Evolutionary conservation across 2,113 vertebrate genomes (phyloP).

Genomic region (Pteronura brasiliensis): DNA sequence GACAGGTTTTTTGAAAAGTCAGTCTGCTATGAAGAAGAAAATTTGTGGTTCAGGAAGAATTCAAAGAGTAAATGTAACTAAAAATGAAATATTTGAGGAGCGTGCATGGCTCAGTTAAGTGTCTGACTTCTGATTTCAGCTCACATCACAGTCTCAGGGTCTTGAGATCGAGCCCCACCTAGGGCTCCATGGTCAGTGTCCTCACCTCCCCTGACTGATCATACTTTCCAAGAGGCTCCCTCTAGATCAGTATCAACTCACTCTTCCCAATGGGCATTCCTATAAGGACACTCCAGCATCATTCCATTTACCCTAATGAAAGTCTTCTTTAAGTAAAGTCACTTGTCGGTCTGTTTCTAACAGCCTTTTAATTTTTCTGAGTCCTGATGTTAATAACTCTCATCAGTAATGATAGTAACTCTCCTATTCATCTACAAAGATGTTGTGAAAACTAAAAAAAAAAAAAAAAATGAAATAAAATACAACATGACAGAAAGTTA

Average conservation of each 20-base stretch:
- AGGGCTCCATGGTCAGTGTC: background rate
- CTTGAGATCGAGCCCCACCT: background rate
- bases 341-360: background rate
- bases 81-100: background rate
- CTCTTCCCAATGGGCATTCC: background rate
- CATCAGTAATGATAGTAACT: background rate
- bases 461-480: background rate
- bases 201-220: fast-evolving
- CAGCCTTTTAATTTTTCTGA: background rate
- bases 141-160: background rate
- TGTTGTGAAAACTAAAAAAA: background rate
- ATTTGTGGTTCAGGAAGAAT: background rate
- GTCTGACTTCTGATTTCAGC: background rate
- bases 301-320: background rate
- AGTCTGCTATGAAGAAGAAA: background rate
- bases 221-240: background rate
- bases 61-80: background rate
- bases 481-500: background rate
- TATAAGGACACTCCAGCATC: background rate
- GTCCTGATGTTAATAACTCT: background rate
- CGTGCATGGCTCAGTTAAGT: background rate
- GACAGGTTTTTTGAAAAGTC: background rate
- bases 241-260: background rate
- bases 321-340: background rate
- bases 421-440: background rate